Evolutionary conservation across 2,888 invertebrate genomes (phyloP).

Genomic region (Heterodera filipjevi): DNA sequence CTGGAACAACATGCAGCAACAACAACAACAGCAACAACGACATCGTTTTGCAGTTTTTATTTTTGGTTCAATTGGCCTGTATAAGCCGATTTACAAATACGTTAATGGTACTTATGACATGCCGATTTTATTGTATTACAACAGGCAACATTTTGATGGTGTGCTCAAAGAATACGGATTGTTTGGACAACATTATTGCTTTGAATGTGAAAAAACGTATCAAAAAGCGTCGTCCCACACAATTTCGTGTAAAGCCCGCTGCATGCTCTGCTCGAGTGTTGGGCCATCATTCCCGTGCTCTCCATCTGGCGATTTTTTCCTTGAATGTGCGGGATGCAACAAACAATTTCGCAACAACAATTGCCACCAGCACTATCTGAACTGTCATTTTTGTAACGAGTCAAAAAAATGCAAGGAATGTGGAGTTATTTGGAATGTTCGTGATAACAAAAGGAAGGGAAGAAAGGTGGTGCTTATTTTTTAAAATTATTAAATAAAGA

Average conservation of each 20-base stretch:
- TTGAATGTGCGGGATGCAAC: neutral
- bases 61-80: constrained; percentile 1
- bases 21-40: neutral
- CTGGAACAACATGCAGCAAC: neutral
- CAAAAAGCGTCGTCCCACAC: neutral
- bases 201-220: constrained; percentile 2
- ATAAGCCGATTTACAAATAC: constrained; percentile 15
- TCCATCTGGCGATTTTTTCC: neutral
- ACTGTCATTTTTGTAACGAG: neutral
- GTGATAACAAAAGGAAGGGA: neutral
- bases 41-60: neutral
- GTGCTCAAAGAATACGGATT: neutral
- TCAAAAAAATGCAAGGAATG: constrained; percentile 10
- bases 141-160: constrained; percentile 1
- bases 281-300: neutral
- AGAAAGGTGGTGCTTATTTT: no score
- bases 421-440: neutral
- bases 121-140: neutral
- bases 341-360: neutral
- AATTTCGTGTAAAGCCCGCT: neutral
- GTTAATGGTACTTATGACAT: neutral
- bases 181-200: neutral
- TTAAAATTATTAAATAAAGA: neutral
- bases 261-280: neutral
- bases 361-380: neutral